Base-by-base conservation (phyloP, 2,113 vertebrate species). In the Pterocles orientalis region DNA sequence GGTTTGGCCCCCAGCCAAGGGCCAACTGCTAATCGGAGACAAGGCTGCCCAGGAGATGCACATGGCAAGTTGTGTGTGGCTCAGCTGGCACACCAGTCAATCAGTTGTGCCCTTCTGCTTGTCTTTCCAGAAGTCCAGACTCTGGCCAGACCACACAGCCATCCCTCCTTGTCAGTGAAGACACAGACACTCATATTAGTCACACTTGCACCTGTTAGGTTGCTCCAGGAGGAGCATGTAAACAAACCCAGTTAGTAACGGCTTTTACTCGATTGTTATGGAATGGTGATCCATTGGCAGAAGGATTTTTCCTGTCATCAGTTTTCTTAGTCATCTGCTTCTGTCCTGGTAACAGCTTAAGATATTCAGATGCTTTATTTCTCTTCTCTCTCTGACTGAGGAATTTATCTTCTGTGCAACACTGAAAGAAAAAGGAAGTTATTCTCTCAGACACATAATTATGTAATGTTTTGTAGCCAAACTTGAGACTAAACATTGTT, bases 251-350 rank as follows among this genome's bases (percentile, higher is more conserved):
- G 10, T 43, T 34, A 79, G 1, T 18, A 71, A n/a, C 6, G 25
- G 8, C 15, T 60, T 78, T 73, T 82, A 50, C 12, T 77, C 8
- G 12, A 18, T 1, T 26, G 84, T 71, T 39, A 26, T 12, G 3
- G 18, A 2, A 2, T 57, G 5, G 5, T 90, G 24, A 65, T 12
- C 25, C 1, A 2, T 0, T 3, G 2, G 33, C 18, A 3, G 90
- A 84, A 71, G 12, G 14, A 31, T 20, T 51, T 61, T 86, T 82
- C 24, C 18, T 57, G 9, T 34, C 54, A 9, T 47, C 9, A 51
- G 6, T 45, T 86, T 82, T 51, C 20, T 64, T 43, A 56, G 9
- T 29, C 14, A 41, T 9, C 18, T 54, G 5, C 47, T 33, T 68
- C 9, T 80, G 3, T 18, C 43, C 28, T 69, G 7, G 33, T 33